Evolutionary conservation across 2,113 vertebrate species (phyloP).

Genomic region (Corythornis madagascariensis): DNA sequence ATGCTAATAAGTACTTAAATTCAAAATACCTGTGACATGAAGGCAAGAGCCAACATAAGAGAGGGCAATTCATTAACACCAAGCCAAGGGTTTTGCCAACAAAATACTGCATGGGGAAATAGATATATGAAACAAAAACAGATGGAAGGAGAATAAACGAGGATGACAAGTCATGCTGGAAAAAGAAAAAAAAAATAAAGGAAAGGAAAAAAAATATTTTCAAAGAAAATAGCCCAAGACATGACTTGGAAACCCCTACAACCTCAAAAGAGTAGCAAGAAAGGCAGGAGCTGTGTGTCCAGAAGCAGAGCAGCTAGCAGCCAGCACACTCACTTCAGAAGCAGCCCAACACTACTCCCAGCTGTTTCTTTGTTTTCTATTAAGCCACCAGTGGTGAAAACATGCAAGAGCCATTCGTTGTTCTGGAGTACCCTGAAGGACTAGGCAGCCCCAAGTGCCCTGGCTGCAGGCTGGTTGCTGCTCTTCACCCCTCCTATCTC

Average conservation of each 20-base stretch:
- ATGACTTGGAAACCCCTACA: background rate
- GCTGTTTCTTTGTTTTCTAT: background rate
- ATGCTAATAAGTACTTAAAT: background rate
- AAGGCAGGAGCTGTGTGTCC: background rate
- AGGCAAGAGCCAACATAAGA: background rate
- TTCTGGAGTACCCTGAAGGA: background rate
- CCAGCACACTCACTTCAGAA: background rate
- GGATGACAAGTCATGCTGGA: background rate
- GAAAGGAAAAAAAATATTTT: background rate
- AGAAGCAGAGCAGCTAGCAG: background rate
- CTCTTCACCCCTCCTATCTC: background rate
- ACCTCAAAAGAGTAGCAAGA: rapidly evolving
- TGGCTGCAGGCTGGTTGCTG: background rate
- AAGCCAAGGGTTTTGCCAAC: background rate
- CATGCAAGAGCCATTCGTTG: background rate
- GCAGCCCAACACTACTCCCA: background rate
- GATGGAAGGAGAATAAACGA: background rate
- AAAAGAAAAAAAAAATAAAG: background rate
- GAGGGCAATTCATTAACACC: background rate
- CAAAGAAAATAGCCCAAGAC: background rate
- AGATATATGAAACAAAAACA: background rate
- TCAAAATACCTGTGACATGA: background rate
- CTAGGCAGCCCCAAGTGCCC: background rate
- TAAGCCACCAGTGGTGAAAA: background rate
- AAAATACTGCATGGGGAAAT: background rate